These are phyloP conservation scores for Leiothrix lutea DNA, from an alignment of 2,113 vertebrate species.

Conservation along the genomic window DNA sequence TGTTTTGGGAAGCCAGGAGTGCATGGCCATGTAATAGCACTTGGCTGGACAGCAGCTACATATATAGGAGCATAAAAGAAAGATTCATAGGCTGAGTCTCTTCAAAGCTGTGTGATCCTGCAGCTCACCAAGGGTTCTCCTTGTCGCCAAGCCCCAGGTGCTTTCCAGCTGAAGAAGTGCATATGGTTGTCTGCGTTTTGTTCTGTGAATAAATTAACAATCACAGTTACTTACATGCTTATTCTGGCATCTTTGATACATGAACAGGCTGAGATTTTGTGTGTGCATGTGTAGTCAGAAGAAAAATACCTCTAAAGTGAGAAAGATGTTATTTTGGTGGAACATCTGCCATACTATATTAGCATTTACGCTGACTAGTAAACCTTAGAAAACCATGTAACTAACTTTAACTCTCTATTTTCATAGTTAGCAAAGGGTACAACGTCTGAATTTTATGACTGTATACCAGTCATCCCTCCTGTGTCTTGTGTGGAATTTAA, in stretches of 20 bases:
- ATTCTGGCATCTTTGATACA: neutral
- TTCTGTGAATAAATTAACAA: neutral
- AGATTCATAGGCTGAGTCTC: neutral
- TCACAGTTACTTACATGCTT: neutral
- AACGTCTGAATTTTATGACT: neutral
- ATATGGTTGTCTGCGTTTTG: neutral
- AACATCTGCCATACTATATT: neutral
- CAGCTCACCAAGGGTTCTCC: neutral
- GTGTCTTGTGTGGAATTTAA: constrained; percentile 2
- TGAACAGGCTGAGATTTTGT: neutral
- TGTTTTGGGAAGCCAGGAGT: neutral
- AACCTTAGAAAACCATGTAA: neutral
- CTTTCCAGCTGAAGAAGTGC: neutral
- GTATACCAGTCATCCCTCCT: neutral
- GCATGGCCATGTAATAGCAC: neutral
- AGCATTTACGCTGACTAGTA: neutral
- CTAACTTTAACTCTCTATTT: neutral
- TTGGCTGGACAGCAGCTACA: neutral
- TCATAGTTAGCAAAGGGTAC: neutral
- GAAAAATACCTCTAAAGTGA: neutral
- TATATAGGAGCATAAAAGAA: neutral
- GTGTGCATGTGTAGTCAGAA: neutral
- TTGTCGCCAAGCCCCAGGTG: neutral
- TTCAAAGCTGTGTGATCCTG: neutral
- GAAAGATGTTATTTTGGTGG: neutral